Evolutionary conservation across 2,888 invertebrate genomes (phyloP).

Genomic region (Hirtodrosophila duncani): DNA sequence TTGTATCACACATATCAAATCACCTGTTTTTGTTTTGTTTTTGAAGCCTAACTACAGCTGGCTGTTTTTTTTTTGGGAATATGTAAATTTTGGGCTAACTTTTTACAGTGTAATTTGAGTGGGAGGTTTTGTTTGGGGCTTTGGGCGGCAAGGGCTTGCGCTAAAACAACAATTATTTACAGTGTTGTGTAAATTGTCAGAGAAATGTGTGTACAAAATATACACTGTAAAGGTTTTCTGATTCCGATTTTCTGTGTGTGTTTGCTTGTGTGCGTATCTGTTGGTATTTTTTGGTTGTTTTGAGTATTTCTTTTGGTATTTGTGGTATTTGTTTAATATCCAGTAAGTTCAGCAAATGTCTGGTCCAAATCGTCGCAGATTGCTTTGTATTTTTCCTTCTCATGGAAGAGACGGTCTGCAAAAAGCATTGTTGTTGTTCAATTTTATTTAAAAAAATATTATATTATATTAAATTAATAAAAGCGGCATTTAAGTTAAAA

Average conservation of each 20-base stretch:
- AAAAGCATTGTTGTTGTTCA: slow-evolving; percentile 77
- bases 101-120: slow-evolving; percentile 65
- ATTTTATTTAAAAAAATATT: slow-evolving; percentile 64
- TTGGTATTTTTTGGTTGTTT: slow-evolving; percentile 11
- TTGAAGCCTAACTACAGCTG: slow-evolving; percentile 68
- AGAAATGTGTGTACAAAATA: slow-evolving; percentile 16
- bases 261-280: slow-evolving; percentile 3
- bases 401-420: slow-evolving; percentile 89
- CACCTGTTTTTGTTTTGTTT: too few species aligned
- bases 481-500: slow-evolving; percentile 38
- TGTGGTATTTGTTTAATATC: slow-evolving; percentile 86
- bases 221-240: too few species aligned
- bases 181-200: slow-evolving; percentile 57
- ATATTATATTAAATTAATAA: slow-evolving; percentile 51
- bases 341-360: slow-evolving; percentile 97
- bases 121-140: not conserved
- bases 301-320: slow-evolving; percentile 48
- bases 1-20: slow-evolving; percentile 51
- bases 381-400: slow-evolving; percentile 94
- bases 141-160: slow-evolving; percentile 7
- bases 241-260: slow-evolving; percentile 13
- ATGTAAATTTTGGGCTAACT: slow-evolving; percentile 44
- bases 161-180: slow-evolving; percentile 57
- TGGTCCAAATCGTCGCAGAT: slow-evolving; percentile 98
- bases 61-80: slow-evolving; percentile 48